These are phyloP conservation scores for Calosoma granatense DNA, from an alignment of 1,140 invertebrate genomes.

Conservation along the genomic window DNA sequence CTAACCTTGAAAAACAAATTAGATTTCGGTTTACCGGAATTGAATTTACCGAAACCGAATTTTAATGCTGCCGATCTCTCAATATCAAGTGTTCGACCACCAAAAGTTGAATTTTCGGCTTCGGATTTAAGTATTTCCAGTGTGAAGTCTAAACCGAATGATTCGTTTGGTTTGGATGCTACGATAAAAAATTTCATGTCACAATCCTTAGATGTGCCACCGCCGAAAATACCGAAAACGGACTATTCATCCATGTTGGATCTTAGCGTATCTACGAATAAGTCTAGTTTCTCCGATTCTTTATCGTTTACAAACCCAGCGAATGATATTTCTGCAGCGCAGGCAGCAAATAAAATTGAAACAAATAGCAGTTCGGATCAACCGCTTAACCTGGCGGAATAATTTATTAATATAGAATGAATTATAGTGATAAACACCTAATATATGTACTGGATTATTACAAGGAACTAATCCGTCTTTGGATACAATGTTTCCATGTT, in stretches of 20 bases:
- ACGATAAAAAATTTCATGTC: conserved; percentile 32
- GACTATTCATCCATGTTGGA: conserved; percentile 24
- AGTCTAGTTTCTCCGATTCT: neutral
- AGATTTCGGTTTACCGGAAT: conserved; percentile 11
- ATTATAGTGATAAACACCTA: too few relatives aligned
- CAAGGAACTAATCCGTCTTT: too few relatives aligned
- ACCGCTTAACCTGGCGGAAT: neutral
- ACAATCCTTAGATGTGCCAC: conserved; percentile 33
- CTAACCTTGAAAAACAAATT: conserved; percentile 27
- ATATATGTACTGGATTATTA: too few relatives aligned
- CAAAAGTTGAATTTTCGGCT: conserved; percentile 31
- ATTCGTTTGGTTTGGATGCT: conserved; percentile 28
- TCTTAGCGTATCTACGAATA: conserved; percentile 18
- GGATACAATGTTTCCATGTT: too few relatives aligned
- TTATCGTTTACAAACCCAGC: neutral
- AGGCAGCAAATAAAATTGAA: neutral
- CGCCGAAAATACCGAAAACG: conserved; percentile 32
- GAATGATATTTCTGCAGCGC: neutral
- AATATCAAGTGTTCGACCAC: conserved; percentile 31
- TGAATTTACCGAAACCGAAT: conserved; percentile 28
- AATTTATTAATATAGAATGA: too few relatives aligned
- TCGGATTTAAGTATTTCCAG: conserved; percentile 28
- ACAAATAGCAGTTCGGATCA: neutral
- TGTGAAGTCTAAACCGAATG: conserved; percentile 10
- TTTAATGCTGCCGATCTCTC: conserved; percentile 37